Conservation (phyloP, 2,113 vertebrate species). For the Pteruthius melanotis region DNA sequence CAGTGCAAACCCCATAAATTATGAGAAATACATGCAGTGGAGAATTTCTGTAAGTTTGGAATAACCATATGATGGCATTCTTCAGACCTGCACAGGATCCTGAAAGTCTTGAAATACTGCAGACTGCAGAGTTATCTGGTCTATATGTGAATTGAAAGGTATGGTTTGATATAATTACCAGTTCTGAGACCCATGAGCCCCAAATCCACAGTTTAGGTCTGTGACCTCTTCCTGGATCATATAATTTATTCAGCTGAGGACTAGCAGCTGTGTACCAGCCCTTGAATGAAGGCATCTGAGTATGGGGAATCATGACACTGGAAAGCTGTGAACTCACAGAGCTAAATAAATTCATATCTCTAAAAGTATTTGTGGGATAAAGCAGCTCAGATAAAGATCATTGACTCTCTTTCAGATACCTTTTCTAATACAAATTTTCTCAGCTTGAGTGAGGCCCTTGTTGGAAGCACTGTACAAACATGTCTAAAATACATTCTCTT, state of each 20-base stretch:
- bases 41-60: background rate
- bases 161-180: background rate
- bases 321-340: background rate
- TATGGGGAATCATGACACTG: background rate
- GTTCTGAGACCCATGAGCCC: background rate
- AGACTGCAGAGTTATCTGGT: background rate
- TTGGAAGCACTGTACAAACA: background rate
- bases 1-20: background rate
- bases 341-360: background rate
- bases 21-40: background rate
- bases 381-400: background rate
- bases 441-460: background rate
- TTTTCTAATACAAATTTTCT: background rate
- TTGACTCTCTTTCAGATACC: background rate
- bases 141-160: background rate
- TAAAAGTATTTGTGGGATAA: background rate
- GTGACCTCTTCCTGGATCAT: background rate
- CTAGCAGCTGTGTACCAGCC: background rate
- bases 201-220: background rate
- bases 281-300: background rate
- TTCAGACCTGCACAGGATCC: background rate
- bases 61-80: background rate
- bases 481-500: background rate
- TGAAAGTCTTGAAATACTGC: background rate
- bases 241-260: background rate